These are phyloP conservation scores for Crotalus helleri DNA, from an alignment of 2,113 vertebrate genomes.

Conservation along the genomic window DNA sequence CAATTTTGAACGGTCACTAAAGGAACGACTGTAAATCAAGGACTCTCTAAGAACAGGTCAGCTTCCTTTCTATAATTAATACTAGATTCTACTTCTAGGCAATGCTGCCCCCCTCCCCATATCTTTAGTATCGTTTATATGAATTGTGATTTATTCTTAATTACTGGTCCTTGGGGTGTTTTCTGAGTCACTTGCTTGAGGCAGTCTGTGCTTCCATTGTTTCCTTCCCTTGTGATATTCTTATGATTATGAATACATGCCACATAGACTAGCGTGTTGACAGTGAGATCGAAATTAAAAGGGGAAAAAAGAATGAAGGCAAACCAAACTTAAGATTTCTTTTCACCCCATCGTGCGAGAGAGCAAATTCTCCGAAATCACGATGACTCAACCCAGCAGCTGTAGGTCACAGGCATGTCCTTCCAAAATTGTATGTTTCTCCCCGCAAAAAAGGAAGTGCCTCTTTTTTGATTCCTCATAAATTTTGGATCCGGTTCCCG, in stretches of 20 bases:
- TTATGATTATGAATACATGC: too few species aligned
- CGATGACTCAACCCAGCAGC: conserved; percentile 35
- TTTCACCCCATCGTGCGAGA: conserved; percentile 25
- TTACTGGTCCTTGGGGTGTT: background rate
- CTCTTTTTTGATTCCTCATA: background rate
- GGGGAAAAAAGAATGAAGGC: background rate
- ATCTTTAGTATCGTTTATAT: background rate
- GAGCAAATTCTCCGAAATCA: background rate
- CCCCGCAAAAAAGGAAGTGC: conserved; percentile 31
- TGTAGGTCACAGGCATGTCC: conserved; percentile 7
- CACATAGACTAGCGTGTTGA: background rate
- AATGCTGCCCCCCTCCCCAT: background rate
- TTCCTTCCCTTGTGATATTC: background rate
- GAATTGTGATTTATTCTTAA: background rate
- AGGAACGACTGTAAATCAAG: too few species aligned
- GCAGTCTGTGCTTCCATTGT: background rate
- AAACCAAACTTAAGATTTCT: background rate
- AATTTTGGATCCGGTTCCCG: conserved; percentile 19
- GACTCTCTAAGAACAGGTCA: too few species aligned
- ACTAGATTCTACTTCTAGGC: background rate
- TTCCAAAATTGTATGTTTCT: conserved; percentile 27
- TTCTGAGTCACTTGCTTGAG: background rate
- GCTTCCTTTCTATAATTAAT: too few species aligned
- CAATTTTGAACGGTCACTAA: background rate
- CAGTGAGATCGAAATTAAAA: background rate